Conservation (phyloP, 2,797 vertebrate species). For the Gouania willdenowi region DNA sequence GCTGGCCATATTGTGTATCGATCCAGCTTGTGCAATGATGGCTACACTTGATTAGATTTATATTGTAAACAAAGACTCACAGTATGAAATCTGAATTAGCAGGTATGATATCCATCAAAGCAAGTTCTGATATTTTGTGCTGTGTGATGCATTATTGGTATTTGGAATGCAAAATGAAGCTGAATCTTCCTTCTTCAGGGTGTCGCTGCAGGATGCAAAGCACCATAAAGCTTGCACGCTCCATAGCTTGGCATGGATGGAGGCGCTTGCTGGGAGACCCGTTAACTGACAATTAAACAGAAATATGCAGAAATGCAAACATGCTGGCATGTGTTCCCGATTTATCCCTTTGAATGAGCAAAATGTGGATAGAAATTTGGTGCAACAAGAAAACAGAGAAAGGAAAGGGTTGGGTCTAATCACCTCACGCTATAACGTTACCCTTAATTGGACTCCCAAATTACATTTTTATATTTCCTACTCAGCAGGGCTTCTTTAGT, state of each 20-base stretch:
- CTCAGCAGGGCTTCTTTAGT: conserved; percentile 22
- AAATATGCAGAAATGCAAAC: conserved; percentile 14
- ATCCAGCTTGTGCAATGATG: conserved; percentile 72
- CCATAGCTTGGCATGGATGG: conserved; percentile 22
- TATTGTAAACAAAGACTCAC: conserved; percentile 83
- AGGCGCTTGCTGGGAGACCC: conserved; percentile 14
- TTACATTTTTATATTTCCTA: conserved; percentile 19
- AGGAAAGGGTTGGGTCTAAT: neutral
- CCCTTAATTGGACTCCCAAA: conserved; percentile 23
- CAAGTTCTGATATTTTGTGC: conserved; percentile 68
- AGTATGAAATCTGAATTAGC: conserved; percentile 77
- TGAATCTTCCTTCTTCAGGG: conserved; percentile 24
- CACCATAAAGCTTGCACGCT: neutral
- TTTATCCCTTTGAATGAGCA: conserved; percentile 1
- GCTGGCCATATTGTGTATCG: conserved; percentile 84
- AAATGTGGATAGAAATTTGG: neutral
- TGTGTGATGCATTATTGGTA: conserved; percentile 64
- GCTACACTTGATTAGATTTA: conserved; percentile 85
- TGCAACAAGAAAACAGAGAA: conserved; percentile 13
- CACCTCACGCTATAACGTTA: conserved; percentile 19
- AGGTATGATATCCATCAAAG: conserved; percentile 76
- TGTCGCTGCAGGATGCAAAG: conserved; percentile 45
- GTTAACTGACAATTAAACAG: conserved; percentile 6
- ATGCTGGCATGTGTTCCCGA: neutral
- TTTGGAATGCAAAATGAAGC: conserved; percentile 36